Evolutionary conservation across 2,888 invertebrate genomes (phyloP).

Genomic region (Luffia ferchaultella): DNA sequence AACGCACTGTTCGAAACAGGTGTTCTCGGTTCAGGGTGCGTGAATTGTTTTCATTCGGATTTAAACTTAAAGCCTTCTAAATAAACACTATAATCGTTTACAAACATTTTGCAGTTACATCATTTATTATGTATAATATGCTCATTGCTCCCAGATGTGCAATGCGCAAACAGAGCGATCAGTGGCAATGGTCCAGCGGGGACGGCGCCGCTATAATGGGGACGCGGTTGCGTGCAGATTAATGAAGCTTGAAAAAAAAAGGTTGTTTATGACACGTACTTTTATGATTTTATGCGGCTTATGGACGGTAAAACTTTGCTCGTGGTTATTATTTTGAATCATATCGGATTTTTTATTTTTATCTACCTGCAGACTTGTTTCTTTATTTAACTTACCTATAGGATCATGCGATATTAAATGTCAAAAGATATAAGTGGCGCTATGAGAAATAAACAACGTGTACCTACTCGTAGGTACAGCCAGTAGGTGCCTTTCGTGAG

Average conservation of each 20-base stretch:
- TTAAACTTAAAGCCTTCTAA: accelerated
- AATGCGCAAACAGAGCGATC: constrained; percentile 47
- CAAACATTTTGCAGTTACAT: constrained; percentile 14
- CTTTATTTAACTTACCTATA: no score
- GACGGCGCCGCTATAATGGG: constrained; percentile 35
- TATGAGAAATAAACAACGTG: no score
- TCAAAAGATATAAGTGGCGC: no score
- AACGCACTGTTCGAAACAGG: constrained; percentile 59
- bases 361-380: no score
- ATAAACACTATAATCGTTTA: constrained; percentile 20
- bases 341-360: no score
- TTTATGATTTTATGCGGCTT: neutral
- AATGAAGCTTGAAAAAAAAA: constrained; percentile 28
- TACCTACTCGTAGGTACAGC: no score
- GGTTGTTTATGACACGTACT: neutral
- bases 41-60: constrained; percentile 8
- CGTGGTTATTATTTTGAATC: no score
- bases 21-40: constrained; percentile 47
- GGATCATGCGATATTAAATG: no score
- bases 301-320: no score
- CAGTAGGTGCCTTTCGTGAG: no score
- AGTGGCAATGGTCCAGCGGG: constrained; percentile 25
- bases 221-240: constrained; percentile 43
- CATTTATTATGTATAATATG: constrained; percentile 20
- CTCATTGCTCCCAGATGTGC: constrained; percentile 64